phyloP scores from a whole-genome alignment of 1,140 invertebrate genomes.

The Drusus annulatus region DNA sequence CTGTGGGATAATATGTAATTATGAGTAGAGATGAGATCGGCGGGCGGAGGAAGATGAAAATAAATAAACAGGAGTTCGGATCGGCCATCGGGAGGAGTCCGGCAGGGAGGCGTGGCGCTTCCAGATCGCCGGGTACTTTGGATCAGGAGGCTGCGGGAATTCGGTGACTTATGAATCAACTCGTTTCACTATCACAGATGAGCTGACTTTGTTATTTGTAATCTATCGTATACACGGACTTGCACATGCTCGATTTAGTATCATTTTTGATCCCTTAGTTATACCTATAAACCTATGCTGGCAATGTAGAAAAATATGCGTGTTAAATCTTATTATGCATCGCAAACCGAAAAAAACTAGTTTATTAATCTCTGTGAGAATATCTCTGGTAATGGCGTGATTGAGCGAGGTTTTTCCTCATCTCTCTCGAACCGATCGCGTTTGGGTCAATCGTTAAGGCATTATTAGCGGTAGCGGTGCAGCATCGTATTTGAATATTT shows the following conservation, averaged over 20 bases:
- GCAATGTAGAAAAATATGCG: constrained; percentile 30
- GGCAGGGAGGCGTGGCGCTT: constrained; percentile 19
- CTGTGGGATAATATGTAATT: constrained; percentile 60
- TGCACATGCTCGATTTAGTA: not conserved
- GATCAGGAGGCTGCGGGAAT: not conserved
- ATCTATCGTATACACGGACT: not conserved
- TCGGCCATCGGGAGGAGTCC: constrained; percentile 23
- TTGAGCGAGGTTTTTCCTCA: constrained; percentile 13
- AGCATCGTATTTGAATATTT: constrained; percentile 21
- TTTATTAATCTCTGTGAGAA: constrained; percentile 54
- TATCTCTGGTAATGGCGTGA: constrained; percentile 37
- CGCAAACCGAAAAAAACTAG: constrained; percentile 43
- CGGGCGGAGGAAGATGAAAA: constrained; percentile 53
- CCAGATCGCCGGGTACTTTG: not conserved
- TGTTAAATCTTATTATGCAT: constrained; percentile 32
- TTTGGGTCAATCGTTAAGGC: constrained; percentile 8
- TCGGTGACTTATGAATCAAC: constrained; percentile 1
- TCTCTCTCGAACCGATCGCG: not conserved
- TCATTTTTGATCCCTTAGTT: not conserved
- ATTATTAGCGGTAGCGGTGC: constrained; percentile 4
- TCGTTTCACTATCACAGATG: no score
- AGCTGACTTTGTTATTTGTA: no score
- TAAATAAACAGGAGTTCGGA: constrained; percentile 55
- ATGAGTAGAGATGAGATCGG: constrained; percentile 57
- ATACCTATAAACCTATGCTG: not conserved